phyloP scores from a whole-genome alignment of 2,113 vertebrate species.

The Prietella phreatophila region DNA sequence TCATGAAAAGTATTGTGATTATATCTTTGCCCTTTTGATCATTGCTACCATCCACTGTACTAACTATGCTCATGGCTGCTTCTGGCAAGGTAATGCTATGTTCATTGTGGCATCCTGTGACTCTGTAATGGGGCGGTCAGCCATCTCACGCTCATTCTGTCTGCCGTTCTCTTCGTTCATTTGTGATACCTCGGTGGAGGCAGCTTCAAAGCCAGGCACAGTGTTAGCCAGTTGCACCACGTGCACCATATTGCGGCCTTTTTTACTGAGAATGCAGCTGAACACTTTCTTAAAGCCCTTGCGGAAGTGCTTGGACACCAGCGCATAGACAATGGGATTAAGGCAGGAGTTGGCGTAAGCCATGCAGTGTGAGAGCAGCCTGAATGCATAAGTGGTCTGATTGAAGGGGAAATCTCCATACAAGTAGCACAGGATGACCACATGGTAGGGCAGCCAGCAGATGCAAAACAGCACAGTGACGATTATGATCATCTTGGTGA shows the following conservation, averaged over 20 bases:
- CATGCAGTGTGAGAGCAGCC: constrained; percentile 88
- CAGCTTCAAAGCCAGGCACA: constrained; percentile 75
- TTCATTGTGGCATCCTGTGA: constrained; percentile 69
- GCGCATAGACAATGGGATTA: constrained; percentile 84
- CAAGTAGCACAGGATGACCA: constrained; percentile 82
- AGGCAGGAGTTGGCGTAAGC: constrained; percentile 88
- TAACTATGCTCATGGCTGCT: constrained; percentile 59
- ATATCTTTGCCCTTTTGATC: neutral
- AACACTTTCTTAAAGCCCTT: constrained; percentile 89
- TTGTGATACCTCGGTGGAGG: constrained; percentile 78
- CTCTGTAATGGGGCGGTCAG: constrained; percentile 60
- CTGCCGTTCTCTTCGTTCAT: constrained; percentile 73
- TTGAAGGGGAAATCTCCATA: constrained; percentile 88
- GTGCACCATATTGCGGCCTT: constrained; percentile 79
- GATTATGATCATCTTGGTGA: constrained; percentile 89
- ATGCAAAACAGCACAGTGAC: constrained; percentile 87
- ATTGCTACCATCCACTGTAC: constrained; percentile 9
- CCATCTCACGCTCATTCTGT: constrained; percentile 71
- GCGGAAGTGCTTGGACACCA: constrained; percentile 86
- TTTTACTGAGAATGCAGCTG: constrained; percentile 81
- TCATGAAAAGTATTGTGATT: neutral
- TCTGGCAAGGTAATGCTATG: constrained; percentile 68
- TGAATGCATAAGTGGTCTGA: constrained; percentile 81
- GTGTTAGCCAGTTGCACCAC: constrained; percentile 74
- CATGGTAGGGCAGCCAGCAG: constrained; percentile 85